Base-by-base conservation (phyloP, 1,140 invertebrate genomes). In the Helicoverpa armigera region DNA sequence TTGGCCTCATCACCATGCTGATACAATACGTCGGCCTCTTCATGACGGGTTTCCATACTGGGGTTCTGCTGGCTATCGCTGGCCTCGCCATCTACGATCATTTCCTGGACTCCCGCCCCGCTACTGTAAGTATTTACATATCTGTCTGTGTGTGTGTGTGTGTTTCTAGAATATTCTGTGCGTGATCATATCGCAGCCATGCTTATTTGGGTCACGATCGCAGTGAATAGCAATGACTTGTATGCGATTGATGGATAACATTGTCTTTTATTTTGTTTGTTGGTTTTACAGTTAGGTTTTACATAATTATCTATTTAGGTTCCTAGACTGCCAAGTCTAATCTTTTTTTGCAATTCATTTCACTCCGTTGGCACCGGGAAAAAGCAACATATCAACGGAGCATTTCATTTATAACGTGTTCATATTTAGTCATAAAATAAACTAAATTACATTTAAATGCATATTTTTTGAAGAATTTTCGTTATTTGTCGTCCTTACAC, bases 11-110 rank as follows among this genome's bases (percentile, higher is more conserved):
- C 84, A 98, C 97, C 1, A 97, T 97, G 97, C 94, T 98, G 78
- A 97, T 98, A 50, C 97, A 98, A 89, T 98, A 98, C 89, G 97
- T 98, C 3, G 97, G 98, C 23, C 96, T 98, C 12, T 98, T 98
- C 90, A 96, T 98, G 95, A 97, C 97, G 12, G 98, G 98, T n/a
- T 96, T 98, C 84, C 97, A 98, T 88, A 96, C 97, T 0, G 97
- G 97, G 10, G 92, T 97, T 12, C 94, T 98, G 43, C 91, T 96
- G 10, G 96, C 96, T 7, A 92, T 97, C 18, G 96, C 96, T 2
- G 95, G 95, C 3, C 92, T 97, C 16, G 95, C 96, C 18, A 90
- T 94, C 23, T 96, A 96, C 74, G 96, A 96, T 83, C 95, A 96
- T 83, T 94, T 96, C 85, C 90, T 95, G 7, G 94, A 95, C 80